Base-by-base conservation (phyloP, 2,113 vertebrate species). In the Alouatta palliata region DNA sequence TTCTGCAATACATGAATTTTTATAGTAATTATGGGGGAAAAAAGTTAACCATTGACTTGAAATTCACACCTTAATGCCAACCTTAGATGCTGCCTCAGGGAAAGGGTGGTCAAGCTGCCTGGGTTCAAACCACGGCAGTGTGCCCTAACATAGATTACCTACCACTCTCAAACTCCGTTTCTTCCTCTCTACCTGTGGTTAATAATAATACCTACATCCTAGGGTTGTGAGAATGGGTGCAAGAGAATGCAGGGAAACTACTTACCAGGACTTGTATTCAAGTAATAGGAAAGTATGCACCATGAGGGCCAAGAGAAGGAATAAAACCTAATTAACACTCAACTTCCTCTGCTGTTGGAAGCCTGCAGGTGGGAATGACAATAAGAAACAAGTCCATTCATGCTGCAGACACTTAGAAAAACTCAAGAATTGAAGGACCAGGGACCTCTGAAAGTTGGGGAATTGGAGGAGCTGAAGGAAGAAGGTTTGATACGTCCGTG, bases 1-100 rank as follows among this genome's bases (percentile, higher is more conserved):
- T 96, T 92, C 71, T 64, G 85, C 80, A 90, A 75, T 73, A 68
- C 79, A 82, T 82, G 73, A 61, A 82, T 94, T 97, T 97, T 94
- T 52, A 43, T 40, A 54, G 47, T 35, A 68, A 77, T 91, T 94
- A 54, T 89, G 14, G 45, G 89, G 85, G 76, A 87, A 76, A 92
- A 66, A 79, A 76, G 35, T 40, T 87, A 84, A 79, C 45, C n/a
- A 1, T 87, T 71, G 75, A 54, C 35, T 81, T 95, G 91, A 90
- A 90, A 81, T 86, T 73, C 75, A 81, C 35, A 87, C 52, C 27
- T 68, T 54, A 1, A 47, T 37, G 91, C 43, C 47, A 70, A 6
- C 37, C 61, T 54, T 76, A 52, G 68, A 70, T 70, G 56, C 43
- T 17, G 16, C 75, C 35, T 86, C 49, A 70, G 66, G 20, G 27